Evolutionary conservation across 2,888 invertebrate species (phyloP).

Genomic region (Sesia apiformis): DNA sequence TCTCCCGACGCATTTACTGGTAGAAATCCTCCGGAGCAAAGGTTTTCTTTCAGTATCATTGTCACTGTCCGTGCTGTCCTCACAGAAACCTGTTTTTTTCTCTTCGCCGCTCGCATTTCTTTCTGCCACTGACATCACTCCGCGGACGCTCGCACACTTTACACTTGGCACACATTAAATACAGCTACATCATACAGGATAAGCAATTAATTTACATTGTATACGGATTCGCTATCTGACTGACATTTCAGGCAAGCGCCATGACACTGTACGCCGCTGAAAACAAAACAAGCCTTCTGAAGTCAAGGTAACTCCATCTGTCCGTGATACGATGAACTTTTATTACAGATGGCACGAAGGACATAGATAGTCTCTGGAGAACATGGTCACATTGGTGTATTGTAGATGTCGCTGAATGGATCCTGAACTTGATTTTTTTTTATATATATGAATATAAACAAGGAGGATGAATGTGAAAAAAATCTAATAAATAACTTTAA

Average conservation of each 20-base stretch:
- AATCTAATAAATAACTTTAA: too few relatives aligned
- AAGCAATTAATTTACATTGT: slow-evolving; percentile 48
- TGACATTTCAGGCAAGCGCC: slow-evolving; percentile 67
- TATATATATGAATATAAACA: too few relatives aligned
- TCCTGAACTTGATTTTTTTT: too few relatives aligned
- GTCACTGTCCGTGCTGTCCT: slow-evolving; percentile 83
- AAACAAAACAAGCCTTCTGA: slow-evolving; percentile 63
- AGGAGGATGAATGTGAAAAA: too few relatives aligned
- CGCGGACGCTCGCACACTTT: slow-evolving; percentile 42
- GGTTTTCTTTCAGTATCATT: slow-evolving; percentile 86
- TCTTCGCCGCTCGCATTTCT: slow-evolving; percentile 35
- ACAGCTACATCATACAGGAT: slow-evolving; percentile 68
- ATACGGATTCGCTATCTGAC: slow-evolving; percentile 45
- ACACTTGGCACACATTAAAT: slow-evolving; percentile 49
- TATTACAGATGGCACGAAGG: neutral
- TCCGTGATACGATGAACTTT: slow-evolving; percentile 16
- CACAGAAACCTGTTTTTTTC: slow-evolving; percentile 45
- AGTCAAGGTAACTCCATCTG: slow-evolving; percentile 31
- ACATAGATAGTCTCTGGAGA: too few relatives aligned
- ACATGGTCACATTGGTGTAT: too few relatives aligned
- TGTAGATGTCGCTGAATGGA: too few relatives aligned
- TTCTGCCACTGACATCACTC: slow-evolving; percentile 61
- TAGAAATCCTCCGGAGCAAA: slow-evolving; percentile 86
- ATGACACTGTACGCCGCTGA: slow-evolving; percentile 59
- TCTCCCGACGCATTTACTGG: slow-evolving; percentile 86